Percentiles rank a stretch among this genome's conserved stretches.
phyloP scores from a whole-genome alignment of 2,797 vertebrate genomes.

The Sylvilagus floridanus region DNA sequence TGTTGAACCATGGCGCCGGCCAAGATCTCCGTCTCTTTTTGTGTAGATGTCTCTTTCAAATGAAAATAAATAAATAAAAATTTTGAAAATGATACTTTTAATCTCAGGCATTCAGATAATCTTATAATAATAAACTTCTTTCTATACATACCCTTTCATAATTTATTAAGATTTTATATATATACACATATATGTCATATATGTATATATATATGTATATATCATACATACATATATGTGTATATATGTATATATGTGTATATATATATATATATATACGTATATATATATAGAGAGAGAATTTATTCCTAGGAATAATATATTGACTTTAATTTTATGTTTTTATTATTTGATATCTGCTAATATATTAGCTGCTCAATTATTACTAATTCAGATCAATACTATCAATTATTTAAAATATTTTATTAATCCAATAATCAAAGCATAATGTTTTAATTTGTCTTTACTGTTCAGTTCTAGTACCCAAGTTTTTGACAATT shows the following conservation, averaged over 20 bases:
- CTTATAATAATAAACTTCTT: not conserved
- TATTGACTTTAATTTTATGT: not conserved
- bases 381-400: not conserved
- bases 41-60: too few species aligned
- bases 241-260: too few species aligned
- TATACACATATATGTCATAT: not conserved
- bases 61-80: too few species aligned
- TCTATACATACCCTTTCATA: not conserved
- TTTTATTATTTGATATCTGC: not conserved
- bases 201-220: too few species aligned
- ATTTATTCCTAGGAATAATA: not conserved
- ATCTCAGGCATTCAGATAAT: not conserved
- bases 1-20: too few species aligned
- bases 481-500: not conserved
- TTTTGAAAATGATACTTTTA: not conserved
- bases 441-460: not conserved
- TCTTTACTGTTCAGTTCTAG: not conserved
- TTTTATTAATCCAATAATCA: slow-evolving; percentile 3
- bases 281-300: not conserved
- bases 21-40: too few species aligned
- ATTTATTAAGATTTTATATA: not conserved
- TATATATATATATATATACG: not conserved
- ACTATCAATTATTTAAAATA: not conserved
- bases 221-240: too few species aligned
- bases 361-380: not conserved